Evolutionary conservation across 2,888 invertebrate species (phyloP).

Genomic region (Oxystoma pomonae): DNA sequence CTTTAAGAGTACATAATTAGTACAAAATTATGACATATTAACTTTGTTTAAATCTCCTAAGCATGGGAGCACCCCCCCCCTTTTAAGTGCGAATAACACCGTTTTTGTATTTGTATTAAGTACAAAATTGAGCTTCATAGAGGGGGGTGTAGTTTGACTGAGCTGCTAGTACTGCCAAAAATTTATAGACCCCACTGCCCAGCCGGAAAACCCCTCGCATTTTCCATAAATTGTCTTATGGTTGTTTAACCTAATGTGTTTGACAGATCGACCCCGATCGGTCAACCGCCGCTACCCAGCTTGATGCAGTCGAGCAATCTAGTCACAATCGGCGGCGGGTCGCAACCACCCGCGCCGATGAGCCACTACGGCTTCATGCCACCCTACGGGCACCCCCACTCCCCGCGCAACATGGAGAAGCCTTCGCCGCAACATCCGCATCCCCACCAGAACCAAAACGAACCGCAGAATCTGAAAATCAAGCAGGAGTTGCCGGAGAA

Average conservation of each 20-base stretch:
- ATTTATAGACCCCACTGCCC: slow-evolving; percentile 46
- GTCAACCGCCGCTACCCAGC: slow-evolving; percentile 55
- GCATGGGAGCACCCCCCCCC: no score
- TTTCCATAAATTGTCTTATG: background rate
- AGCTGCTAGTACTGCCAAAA: no score
- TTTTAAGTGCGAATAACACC: no score
- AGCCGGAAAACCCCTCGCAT: no score
- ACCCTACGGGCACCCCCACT: slow-evolving; percentile 37
- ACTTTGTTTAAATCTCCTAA: no score
- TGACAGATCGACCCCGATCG: slow-evolving; percentile 36
- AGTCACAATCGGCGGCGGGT: slow-evolving; percentile 57
- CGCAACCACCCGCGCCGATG: slow-evolving; percentile 43
- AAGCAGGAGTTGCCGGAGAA: slow-evolving; percentile 54
- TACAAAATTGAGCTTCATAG: no score
- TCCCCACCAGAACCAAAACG: slow-evolving; percentile 44
- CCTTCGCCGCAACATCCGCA: slow-evolving; percentile 16
- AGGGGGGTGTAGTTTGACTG: no score
- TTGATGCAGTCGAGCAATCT: slow-evolving; percentile 57
- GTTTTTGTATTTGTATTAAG: no score
- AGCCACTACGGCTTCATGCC: slow-evolving; percentile 60
- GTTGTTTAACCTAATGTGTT: background rate
- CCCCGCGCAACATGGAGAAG: slow-evolving; percentile 37
- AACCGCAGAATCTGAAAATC: slow-evolving; percentile 67
- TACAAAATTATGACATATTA: no score
- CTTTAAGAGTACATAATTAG: no score